These are phyloP conservation scores for Eupithecia pulchellata DNA, from an alignment of 2,888 invertebrate genomes.

Conservation along the genomic window DNA sequence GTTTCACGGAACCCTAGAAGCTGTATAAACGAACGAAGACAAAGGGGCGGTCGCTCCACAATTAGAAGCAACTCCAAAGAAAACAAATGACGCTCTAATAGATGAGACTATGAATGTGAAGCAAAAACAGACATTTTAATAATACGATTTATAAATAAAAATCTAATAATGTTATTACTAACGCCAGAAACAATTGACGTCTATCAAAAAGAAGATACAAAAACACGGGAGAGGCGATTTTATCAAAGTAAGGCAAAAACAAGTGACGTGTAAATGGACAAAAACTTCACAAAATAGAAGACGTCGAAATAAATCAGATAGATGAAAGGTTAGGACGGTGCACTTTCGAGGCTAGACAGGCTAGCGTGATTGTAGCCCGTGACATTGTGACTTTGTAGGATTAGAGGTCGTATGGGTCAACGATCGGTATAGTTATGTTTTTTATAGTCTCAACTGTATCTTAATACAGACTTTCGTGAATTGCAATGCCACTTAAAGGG, in stretches of 20 bases:
- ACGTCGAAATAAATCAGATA: not conserved
- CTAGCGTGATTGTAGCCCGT: not conserved
- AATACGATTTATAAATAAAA: no score
- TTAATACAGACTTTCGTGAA: not conserved
- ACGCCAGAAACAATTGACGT: no score
- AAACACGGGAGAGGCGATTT: no score
- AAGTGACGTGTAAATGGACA: no score
- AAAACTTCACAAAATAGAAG: not conserved
- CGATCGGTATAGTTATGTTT: not conserved
- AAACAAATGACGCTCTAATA: slow-evolving; percentile 18
- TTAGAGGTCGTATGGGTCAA: not conserved
- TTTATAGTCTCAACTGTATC: not conserved
- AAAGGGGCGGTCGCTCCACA: slow-evolving; percentile 57
- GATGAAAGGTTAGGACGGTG: not conserved
- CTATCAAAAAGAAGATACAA: no score
- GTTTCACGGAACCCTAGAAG: slow-evolving; percentile 22
- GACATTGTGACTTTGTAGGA: not conserved
- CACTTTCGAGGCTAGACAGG: not conserved
- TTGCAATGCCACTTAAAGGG: not conserved
- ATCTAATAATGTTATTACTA: no score
- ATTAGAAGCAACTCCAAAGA: slow-evolving; percentile 49
- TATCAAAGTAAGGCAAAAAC: no score
- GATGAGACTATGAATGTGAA: slow-evolving; percentile 6
- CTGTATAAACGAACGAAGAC: slow-evolving; percentile 45
- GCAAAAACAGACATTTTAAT: not conserved